These are phyloP conservation scores for Sclerurus mexicanus DNA, from an alignment of 2,113 vertebrate species.

Conservation along the genomic window DNA sequence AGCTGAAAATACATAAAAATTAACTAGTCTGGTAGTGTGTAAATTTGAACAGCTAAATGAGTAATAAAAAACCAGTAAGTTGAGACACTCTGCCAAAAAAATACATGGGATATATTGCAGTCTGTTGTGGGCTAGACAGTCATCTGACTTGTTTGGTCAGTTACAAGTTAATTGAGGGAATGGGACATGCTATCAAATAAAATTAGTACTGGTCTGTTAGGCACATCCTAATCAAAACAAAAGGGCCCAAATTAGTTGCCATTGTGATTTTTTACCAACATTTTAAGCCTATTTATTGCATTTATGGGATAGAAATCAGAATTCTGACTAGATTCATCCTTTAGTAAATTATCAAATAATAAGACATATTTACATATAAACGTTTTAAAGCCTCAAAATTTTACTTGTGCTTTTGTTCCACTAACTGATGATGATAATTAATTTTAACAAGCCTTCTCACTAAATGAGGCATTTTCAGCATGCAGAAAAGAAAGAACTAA, in stretches of 20 bases:
- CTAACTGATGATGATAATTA: not conserved
- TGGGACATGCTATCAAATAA: not conserved
- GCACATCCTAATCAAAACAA: not conserved
- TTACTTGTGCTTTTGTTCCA: not conserved
- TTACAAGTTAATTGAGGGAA: constrained; percentile 24
- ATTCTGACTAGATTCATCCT: not conserved
- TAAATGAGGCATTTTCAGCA: not conserved
- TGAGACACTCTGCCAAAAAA: not conserved
- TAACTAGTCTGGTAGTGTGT: not conserved
- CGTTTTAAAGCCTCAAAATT: not conserved
- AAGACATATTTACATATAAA: not conserved
- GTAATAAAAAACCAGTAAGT: not conserved
- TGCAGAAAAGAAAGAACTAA: not conserved
- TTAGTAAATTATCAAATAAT: not conserved
- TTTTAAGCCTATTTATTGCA: not conserved
- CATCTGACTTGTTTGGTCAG: not conserved
- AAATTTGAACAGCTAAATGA: not conserved
- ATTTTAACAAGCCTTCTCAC: not conserved
- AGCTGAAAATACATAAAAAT: not conserved
- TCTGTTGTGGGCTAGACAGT: not conserved
- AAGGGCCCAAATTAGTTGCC: not conserved
- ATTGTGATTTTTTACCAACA: not conserved
- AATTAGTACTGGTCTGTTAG: constrained; percentile 16
- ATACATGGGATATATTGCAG: not conserved
- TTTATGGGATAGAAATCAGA: not conserved